phyloP scores from a whole-genome alignment of 2,888 invertebrate genomes.

The Steinernema carpocapsae region DNA sequence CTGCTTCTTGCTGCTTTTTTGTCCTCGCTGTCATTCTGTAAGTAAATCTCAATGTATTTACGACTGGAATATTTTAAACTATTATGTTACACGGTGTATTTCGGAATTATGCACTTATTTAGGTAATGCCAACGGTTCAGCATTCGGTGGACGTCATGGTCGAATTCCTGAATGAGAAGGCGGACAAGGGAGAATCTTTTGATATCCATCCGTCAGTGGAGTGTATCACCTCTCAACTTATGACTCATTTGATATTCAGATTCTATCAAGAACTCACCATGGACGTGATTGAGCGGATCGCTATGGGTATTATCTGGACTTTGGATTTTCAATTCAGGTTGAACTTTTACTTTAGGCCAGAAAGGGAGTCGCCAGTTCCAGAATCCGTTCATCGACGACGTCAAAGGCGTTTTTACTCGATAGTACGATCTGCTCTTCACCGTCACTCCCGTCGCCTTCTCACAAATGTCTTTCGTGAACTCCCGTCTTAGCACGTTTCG shows the following conservation, averaged over 20 bases:
- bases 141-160: constrained; percentile 70
- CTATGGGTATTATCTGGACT: constrained; percentile 69
- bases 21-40: too few species aligned
- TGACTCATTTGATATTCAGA: not conserved
- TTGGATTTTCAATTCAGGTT: not conserved
- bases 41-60: too few species aligned
- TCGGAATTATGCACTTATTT: not conserved
- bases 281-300: constrained; percentile 72
- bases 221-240: not conserved
- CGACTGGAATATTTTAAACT: too few species aligned
- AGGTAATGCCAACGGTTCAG: constrained; percentile 71
- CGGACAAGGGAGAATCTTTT: constrained; percentile 62
- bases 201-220: constrained; percentile 70
- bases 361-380: constrained; percentile 40
- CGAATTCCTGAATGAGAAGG: constrained; percentile 67
- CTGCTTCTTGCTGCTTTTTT: too few species aligned
- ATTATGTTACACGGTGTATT: constrained; percentile 66
- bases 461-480: not conserved
- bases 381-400: constrained; percentile 28
- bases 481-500: not conserved
- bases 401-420: constrained; percentile 24
- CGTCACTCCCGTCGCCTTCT: constrained; percentile 35
- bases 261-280: constrained; percentile 72
- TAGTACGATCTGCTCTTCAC: constrained; percentile 8
- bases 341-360: constrained; percentile 32